Evolutionary conservation across 1,140 invertebrate genomes (phyloP).

Genomic region (Chironomus striatipennis): DNA sequence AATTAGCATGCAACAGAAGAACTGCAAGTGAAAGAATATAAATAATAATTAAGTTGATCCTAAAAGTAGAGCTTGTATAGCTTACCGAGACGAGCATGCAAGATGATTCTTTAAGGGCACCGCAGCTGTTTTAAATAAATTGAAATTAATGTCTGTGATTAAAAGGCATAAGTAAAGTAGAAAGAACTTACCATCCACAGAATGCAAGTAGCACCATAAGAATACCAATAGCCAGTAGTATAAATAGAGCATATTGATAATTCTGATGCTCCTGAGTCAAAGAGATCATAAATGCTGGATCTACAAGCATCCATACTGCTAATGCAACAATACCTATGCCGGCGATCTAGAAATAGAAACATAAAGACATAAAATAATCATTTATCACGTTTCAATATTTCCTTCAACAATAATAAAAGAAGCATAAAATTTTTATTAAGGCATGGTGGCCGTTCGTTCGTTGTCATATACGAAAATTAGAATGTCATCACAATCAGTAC

Average conservation of each 20-base stretch:
- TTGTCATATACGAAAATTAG: neutral
- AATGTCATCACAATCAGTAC: conserved; percentile 22
- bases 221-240: conserved; percentile 67
- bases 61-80: neutral
- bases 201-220: conserved; percentile 79
- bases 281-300: conserved; percentile 62
- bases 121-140: conserved; percentile 51
- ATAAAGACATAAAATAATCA: conserved; percentile 20
- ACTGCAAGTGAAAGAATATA: conserved; percentile 44
- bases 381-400: no score
- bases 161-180: no score
- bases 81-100: conserved; percentile 75
- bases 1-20: conserved; percentile 64
- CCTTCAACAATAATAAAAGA: no score
- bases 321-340: conserved; percentile 57
- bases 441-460: no score
- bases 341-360: conserved; percentile 54
- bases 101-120: conserved; percentile 76
- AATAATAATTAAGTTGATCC: conserved; percentile 22
- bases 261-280: conserved; percentile 58
- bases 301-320: conserved; percentile 68
- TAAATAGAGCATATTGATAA: conserved; percentile 61
- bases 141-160: no score
- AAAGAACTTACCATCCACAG: conserved; percentile 54
- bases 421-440: no score